Percentiles rank a stretch among this genome's conserved stretches.
Evolutionary conservation across 2,797 vertebrate genomes (phyloP).

Genomic region (Mareca strepera): DNA sequence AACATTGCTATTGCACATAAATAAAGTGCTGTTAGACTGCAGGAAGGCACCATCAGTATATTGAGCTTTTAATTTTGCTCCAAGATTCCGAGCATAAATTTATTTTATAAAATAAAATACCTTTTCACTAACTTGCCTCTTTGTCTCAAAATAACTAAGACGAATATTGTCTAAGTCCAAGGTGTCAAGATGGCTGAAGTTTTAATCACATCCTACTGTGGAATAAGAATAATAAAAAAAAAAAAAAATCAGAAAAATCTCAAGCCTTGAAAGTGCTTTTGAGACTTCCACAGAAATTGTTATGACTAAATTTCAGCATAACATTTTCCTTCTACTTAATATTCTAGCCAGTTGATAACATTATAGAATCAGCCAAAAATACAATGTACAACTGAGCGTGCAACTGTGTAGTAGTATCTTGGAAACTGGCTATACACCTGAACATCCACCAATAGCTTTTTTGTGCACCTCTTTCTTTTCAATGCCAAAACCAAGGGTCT

Average conservation of each 20-base stretch:
- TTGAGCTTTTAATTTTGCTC: not conserved
- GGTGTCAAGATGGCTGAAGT: not conserved
- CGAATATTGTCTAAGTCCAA: not conserved
- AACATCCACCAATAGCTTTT: not conserved
- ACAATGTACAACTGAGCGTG: accelerated
- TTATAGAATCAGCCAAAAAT: not conserved
- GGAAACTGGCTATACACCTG: not conserved
- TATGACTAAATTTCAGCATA: not conserved
- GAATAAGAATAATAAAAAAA: not conserved
- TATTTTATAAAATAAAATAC: not conserved
- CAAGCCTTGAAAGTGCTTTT: not conserved
- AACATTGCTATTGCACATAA: not conserved
- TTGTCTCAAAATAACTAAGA: not conserved
- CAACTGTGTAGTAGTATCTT: not conserved
- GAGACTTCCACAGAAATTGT: not conserved
- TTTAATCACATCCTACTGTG: not conserved
- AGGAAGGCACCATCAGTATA: not conserved
- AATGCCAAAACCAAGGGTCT: not conserved
- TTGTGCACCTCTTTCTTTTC: not conserved
- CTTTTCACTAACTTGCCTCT: not conserved
- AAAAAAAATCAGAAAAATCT: not conserved
- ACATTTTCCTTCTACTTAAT: not conserved
- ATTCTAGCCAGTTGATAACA: not conserved
- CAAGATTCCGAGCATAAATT: not conserved
- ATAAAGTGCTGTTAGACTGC: not conserved